These are phyloP conservation scores for Mareca strepera DNA, from an alignment of 2,797 vertebrate species.

Conservation along the genomic window DNA sequence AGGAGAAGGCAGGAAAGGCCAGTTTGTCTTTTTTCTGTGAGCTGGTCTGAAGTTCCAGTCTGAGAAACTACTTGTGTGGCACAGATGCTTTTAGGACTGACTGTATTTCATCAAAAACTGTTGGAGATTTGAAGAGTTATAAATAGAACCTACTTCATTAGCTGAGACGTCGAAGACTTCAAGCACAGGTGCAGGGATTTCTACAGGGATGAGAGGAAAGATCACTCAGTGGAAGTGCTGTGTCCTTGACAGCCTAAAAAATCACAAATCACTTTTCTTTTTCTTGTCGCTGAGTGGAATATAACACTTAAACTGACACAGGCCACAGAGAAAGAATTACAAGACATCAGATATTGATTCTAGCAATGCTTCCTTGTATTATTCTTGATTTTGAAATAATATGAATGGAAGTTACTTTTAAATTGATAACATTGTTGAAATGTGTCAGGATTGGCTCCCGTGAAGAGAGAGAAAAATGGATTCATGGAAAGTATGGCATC, in stretches of 20 bases:
- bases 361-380: not conserved
- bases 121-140: conserved; percentile 63
- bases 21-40: conserved; percentile 17
- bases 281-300: not conserved
- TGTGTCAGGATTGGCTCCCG: not conserved
- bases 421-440: conserved; percentile 20
- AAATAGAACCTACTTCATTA: conserved; percentile 66
- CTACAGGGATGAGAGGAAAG: conserved; percentile 42
- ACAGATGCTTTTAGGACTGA: conserved; percentile 56
- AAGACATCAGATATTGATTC: not conserved
- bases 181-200: conserved; percentile 63
- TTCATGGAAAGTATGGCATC: not conserved
- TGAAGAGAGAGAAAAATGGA: conserved; percentile 28
- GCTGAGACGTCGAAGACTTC: not conserved
- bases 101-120: conserved; percentile 57
- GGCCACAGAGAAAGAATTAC: not conserved
- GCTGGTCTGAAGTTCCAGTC: conserved; percentile 14
- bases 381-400: not conserved
- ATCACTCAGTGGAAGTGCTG: conserved; percentile 7
- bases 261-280: not conserved
- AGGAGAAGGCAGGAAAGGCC: not conserved
- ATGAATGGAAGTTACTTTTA: not conserved
- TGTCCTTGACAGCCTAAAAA: conserved; percentile 60
- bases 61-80: conserved; percentile 25
- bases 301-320: not conserved